Percentiles rank a stretch among this genome's conserved stretches.
phyloP scores from a whole-genome alignment of 1,140 invertebrate species.

The Lepidurus apus region DNA sequence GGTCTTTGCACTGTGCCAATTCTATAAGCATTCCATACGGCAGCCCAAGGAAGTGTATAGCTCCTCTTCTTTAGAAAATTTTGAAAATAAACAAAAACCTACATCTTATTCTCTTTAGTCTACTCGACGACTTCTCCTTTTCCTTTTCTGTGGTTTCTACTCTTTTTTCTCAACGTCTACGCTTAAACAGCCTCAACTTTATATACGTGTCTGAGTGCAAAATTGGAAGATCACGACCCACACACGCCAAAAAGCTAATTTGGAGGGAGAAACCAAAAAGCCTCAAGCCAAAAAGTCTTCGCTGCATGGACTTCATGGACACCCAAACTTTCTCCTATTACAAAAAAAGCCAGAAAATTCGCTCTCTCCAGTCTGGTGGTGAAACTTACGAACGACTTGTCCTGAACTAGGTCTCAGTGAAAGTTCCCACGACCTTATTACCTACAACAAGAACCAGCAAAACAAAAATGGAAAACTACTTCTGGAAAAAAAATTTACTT shows the following conservation, averaged over 20 bases:
- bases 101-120: too few relatives aligned
- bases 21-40: too few relatives aligned
- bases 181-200: too few relatives aligned
- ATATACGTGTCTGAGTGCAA: too few relatives aligned
- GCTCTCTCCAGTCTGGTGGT: constrained; percentile 4
- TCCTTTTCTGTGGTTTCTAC: too few relatives aligned
- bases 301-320: neutral
- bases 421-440: constrained; percentile 2
- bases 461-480: neutral
- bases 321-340: neutral
- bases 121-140: too few relatives aligned
- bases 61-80: too few relatives aligned
- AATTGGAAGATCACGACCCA: neutral
- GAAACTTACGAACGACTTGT: neutral
- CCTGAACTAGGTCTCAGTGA: neutral
- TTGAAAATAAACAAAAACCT: too few relatives aligned
- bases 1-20: too few relatives aligned
- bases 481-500: neutral
- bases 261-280: neutral
- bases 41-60: too few relatives aligned
- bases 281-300: too few relatives aligned
- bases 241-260: neutral
- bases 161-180: too few relatives aligned
- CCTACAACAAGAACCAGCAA: neutral
- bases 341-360: neutral